Evolutionary conservation across 2,113 vertebrate genomes (phyloP).

Genomic region (Cyprinodon tularosa): DNA sequence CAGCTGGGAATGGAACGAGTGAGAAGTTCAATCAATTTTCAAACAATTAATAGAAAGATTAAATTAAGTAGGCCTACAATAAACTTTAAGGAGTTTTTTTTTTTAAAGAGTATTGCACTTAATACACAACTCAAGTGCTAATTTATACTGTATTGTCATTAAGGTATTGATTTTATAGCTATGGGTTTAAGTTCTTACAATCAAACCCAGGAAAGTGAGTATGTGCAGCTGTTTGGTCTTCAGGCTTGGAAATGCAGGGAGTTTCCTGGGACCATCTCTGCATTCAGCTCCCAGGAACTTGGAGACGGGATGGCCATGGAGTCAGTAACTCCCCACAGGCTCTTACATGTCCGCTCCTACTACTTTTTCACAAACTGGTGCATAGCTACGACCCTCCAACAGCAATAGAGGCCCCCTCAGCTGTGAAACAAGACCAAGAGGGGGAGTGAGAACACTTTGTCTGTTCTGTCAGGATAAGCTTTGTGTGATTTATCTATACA

Average conservation of each 20-base stretch:
- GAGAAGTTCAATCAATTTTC: constrained; percentile 20
- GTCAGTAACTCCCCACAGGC: constrained; percentile 59
- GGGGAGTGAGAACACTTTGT: constrained; percentile 70
- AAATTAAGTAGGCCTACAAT: too few relatives aligned
- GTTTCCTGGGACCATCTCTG: constrained; percentile 65
- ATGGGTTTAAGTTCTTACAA: constrained; percentile 43
- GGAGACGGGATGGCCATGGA: constrained; percentile 45
- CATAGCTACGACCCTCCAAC: constrained; percentile 50
- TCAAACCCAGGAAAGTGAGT: constrained; percentile 58
- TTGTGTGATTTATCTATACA: constrained; percentile 4
- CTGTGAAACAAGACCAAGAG: constrained; percentile 63
- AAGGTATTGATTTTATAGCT: not conserved
- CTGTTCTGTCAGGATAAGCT: constrained; percentile 13
- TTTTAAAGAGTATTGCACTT: not conserved
- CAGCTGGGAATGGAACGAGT: constrained; percentile 47
- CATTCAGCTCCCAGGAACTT: constrained; percentile 53
- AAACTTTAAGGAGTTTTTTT: not conserved
- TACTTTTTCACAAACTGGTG: constrained; percentile 44
- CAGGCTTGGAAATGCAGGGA: constrained; percentile 59
- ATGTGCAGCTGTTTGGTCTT: constrained; percentile 66
- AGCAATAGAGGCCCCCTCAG: constrained; percentile 60
- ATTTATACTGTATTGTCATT: not conserved
- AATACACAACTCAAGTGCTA: not conserved
- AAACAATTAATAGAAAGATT: constrained; percentile 30
- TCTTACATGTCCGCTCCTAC: constrained; percentile 33